Conservation (phyloP, 2,888 invertebrate species). For the Drosophila dives region DNA sequence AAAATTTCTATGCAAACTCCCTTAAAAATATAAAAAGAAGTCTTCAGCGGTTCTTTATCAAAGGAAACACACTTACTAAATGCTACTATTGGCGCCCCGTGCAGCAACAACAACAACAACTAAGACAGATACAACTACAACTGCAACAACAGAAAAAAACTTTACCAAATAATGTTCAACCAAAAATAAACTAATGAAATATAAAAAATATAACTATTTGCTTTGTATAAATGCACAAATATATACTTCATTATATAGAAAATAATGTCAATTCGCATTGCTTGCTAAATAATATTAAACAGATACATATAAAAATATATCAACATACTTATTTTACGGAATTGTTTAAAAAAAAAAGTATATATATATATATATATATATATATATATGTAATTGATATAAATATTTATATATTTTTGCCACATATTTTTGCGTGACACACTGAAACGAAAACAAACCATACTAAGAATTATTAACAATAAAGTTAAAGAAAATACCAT, state of each 20-base stretch:
- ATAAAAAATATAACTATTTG: slow-evolving; percentile 10
- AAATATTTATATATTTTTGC: slow-evolving; percentile 21
- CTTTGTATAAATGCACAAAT: slow-evolving; percentile 32
- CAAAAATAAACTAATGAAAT: slow-evolving; percentile 32
- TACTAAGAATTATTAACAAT: slow-evolving; percentile 51
- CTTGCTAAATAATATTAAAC: slow-evolving; percentile 56
- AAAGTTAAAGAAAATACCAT: slow-evolving; percentile 64
- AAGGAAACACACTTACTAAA: slow-evolving; percentile 57
- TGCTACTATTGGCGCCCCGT: slow-evolving; percentile 67
- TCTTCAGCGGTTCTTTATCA: slow-evolving; percentile 54
- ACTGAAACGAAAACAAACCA: slow-evolving; percentile 17
- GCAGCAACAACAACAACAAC: slow-evolving; percentile 38
- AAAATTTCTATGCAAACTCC: slow-evolving; percentile 3
- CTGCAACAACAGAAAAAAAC: slow-evolving; percentile 32
- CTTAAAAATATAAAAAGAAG: slow-evolving; percentile 31
- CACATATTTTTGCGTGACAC: slow-evolving; percentile 68
- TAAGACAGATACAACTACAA: slow-evolving; percentile 23
- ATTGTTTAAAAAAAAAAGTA: slow-evolving; percentile 29
- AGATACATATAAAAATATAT: slow-evolving; percentile 23
- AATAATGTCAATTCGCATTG: slow-evolving; percentile 67
- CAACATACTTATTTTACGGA: slow-evolving; percentile 53
- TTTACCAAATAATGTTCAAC: slow-evolving; percentile 50
- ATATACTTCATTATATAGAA: slow-evolving; percentile 46
- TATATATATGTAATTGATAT: background rate
- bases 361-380: background rate